These are phyloP conservation scores for Nyctibius bracteatus DNA, from an alignment of 2,113 vertebrate species.

Conservation along the genomic window DNA sequence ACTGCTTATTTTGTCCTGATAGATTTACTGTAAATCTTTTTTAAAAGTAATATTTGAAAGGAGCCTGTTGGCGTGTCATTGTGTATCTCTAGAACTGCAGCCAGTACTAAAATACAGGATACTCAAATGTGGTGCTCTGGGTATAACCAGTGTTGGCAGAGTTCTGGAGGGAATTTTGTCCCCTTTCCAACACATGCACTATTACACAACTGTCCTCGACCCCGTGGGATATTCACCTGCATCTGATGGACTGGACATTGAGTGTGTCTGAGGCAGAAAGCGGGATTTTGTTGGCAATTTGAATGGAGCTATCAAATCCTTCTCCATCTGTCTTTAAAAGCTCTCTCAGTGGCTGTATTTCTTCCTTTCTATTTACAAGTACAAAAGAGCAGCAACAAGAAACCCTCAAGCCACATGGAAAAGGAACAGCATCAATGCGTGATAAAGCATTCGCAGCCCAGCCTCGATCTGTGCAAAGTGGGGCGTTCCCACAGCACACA, in stretches of 20 bases:
- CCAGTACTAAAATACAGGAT: neutral
- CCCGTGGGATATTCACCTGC: neutral
- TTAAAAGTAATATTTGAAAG: neutral
- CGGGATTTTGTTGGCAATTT: neutral
- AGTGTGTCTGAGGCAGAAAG: neutral
- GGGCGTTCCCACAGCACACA: neutral
- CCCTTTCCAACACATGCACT: neutral
- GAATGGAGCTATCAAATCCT: neutral
- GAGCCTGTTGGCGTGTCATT: neutral
- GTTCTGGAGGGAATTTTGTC: neutral
- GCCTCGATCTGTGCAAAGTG: neutral
- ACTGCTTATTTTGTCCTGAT: neutral
- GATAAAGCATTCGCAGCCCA: accelerated
- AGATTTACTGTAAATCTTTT: neutral
- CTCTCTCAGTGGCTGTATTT: neutral
- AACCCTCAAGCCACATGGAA: neutral
- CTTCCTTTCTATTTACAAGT: neutral
- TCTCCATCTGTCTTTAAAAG: neutral
- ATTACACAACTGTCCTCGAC: neutral
- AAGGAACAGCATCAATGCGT: neutral
- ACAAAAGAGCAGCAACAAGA: neutral
- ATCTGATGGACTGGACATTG: neutral
- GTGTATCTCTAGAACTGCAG: neutral
- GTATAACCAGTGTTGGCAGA: neutral
- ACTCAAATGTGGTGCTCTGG: accelerated